Conservation (phyloP, 2,888 invertebrate species). For the Tryphoninae sp. region DNA sequence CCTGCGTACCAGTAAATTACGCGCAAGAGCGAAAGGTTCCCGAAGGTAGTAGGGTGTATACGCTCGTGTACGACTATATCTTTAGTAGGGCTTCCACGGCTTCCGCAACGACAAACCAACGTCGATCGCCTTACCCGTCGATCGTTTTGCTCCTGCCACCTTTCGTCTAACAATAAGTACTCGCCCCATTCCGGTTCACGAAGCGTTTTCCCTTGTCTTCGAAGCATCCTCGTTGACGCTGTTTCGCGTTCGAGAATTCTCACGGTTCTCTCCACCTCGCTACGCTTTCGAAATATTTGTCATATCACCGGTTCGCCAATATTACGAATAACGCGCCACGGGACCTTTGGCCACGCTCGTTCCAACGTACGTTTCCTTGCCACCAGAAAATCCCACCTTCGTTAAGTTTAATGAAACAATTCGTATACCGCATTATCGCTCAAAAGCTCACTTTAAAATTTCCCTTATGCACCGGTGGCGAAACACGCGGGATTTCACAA, state of each 20-base stretch:
- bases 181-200: constrained; percentile 65
- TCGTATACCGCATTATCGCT: too few relatives aligned
- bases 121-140: constrained; percentile 80
- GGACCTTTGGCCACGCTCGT: not conserved
- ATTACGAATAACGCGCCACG: constrained; percentile 13
- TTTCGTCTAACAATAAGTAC: constrained; percentile 72
- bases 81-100: constrained; percentile 79
- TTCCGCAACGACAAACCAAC: constrained; percentile 81
- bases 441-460: too few relatives aligned
- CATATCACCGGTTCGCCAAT: constrained; percentile 37
- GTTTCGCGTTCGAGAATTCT: constrained; percentile 22
- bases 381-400: not conserved
- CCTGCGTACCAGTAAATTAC: constrained; percentile 34
- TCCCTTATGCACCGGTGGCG: too few relatives aligned
- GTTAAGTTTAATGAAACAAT: too few relatives aligned
- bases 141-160: constrained; percentile 79
- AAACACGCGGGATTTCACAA: too few relatives aligned
- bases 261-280: constrained; percentile 19
- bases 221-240: constrained; percentile 24
- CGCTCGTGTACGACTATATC: constrained; percentile 69
- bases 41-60: constrained; percentile 64
- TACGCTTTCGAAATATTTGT: constrained; percentile 39
- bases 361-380: not conserved
- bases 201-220: constrained; percentile 49
- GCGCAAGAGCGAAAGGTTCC: constrained; percentile 63